Percentiles rank a stretch among this genome's conserved stretches.
phyloP scores from a whole-genome alignment of 2,888 invertebrate species.

The Spodoptera littoralis region DNA sequence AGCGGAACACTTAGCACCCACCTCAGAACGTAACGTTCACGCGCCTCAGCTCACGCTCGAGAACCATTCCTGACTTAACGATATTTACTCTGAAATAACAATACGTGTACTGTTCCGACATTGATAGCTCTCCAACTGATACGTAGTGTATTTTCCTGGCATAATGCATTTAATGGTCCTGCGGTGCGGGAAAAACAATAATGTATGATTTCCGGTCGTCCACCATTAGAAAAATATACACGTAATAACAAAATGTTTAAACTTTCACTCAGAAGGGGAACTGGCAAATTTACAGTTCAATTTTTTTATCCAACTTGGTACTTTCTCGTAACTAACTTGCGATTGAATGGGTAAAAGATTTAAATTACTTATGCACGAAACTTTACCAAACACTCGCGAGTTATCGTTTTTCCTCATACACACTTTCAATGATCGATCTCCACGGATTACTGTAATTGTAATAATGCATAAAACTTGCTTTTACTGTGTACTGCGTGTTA shows the following conservation, averaged over 20 bases:
- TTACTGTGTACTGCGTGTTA: conserved; percentile 68
- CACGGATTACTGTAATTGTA: conserved; percentile 75
- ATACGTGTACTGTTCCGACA: conserved; percentile 68
- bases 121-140: conserved; percentile 71
- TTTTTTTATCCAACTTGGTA: conserved; percentile 74
- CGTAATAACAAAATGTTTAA: conserved; percentile 43
- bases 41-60: conserved; percentile 67
- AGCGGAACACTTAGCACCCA: conserved; percentile 79
- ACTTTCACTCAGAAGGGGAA: conserved; percentile 79
- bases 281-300: conserved; percentile 68
- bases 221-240: conserved; percentile 38
- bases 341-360: conserved; percentile 80
- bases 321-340: conserved; percentile 81
- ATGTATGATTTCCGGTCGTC: conserved; percentile 53
- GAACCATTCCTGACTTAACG: conserved; percentile 71
- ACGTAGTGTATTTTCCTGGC: conserved; percentile 48
- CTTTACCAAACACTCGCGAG: conserved; percentile 73
- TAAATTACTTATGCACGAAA: conserved; percentile 70
- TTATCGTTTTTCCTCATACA: conserved; percentile 70
- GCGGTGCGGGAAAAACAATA: conserved; percentile 43
- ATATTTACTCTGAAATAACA: conserved; percentile 78
- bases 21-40: conserved; percentile 76
- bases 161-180: conserved; percentile 49
- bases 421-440: conserved; percentile 73
- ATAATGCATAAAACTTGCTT: conserved; percentile 77